phyloP scores from a whole-genome alignment of 2,113 vertebrate genomes.

The Steatornis caripensis region DNA sequence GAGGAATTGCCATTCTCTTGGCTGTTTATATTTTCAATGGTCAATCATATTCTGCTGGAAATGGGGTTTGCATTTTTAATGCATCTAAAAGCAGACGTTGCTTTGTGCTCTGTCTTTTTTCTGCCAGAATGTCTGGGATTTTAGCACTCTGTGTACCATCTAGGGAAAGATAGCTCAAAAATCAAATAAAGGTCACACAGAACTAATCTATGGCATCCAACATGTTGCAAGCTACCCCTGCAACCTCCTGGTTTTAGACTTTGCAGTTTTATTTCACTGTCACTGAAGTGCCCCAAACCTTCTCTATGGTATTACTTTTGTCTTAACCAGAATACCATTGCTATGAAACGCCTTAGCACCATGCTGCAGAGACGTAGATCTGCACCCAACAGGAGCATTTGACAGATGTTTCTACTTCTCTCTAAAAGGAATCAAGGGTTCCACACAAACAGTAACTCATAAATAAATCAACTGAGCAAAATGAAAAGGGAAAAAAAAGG shows the following conservation, averaged over 20 bases:
- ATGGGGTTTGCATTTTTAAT: background rate
- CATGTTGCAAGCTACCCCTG: background rate
- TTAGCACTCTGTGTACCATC: background rate
- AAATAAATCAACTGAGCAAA: background rate
- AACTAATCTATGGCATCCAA: background rate
- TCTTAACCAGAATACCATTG: background rate
- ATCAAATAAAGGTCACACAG: constrained; percentile 16
- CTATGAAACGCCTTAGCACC: background rate
- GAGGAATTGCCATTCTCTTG: background rate
- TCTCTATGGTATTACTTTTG: background rate
- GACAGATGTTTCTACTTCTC: background rate
- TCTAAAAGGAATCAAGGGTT: background rate
- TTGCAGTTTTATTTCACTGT: background rate
- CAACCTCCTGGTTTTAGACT: background rate
- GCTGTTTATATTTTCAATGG: background rate
- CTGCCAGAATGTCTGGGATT: background rate
- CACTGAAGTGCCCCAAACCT: fast-evolving
- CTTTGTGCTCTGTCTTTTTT: background rate
- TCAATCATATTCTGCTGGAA: background rate
- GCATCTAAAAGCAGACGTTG: background rate
- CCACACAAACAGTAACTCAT: background rate
- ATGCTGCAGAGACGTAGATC: background rate
- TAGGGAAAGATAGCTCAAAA: background rate
- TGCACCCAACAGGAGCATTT: background rate
- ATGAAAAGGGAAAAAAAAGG: background rate